A percentile compares a stretch with the other conserved stretches of the same genome.
Conservation (phyloP, 2,888 invertebrate genomes). For the Amiota communis region DNA sequence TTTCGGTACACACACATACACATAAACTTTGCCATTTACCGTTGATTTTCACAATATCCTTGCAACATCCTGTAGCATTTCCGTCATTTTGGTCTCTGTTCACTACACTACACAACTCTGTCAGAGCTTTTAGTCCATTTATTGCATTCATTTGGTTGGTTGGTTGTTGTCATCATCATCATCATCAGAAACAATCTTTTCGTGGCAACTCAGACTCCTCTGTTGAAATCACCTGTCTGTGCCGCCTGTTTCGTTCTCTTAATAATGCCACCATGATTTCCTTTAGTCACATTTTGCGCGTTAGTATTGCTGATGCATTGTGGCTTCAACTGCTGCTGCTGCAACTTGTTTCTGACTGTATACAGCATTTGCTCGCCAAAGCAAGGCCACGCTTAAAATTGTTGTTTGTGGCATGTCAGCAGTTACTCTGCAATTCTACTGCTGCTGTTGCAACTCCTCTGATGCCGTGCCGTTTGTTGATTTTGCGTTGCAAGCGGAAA, state of each 20-base stretch:
- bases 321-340: slow-evolving; percentile 15
- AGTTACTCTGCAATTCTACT: slow-evolving; percentile 20
- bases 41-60: slow-evolving; percentile 65
- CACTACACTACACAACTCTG: no score
- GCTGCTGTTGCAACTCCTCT: slow-evolving; percentile 51
- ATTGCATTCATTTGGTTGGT: no score
- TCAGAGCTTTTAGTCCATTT: no score
- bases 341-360: slow-evolving; percentile 3
- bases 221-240: no score
- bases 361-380: background rate
- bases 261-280: background rate
- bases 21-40: slow-evolving; percentile 60
- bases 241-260: no score
- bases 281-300: slow-evolving; percentile 1
- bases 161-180: background rate
- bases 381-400: slow-evolving; percentile 12
- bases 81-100: slow-evolving; percentile 20
- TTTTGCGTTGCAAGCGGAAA: slow-evolving; percentile 57
- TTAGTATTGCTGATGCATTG: slow-evolving; percentile 16
- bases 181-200: background rate
- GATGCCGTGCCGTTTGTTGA: slow-evolving; percentile 15
- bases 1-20: slow-evolving; percentile 6
- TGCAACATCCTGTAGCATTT: slow-evolving; percentile 57
- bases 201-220: no score
- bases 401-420: slow-evolving; percentile 29